Percentiles rank a stretch among this genome's conserved stretches.
phyloP scores from a whole-genome alignment of 2,888 invertebrate genomes.

The Glaucopsyche alexis region DNA sequence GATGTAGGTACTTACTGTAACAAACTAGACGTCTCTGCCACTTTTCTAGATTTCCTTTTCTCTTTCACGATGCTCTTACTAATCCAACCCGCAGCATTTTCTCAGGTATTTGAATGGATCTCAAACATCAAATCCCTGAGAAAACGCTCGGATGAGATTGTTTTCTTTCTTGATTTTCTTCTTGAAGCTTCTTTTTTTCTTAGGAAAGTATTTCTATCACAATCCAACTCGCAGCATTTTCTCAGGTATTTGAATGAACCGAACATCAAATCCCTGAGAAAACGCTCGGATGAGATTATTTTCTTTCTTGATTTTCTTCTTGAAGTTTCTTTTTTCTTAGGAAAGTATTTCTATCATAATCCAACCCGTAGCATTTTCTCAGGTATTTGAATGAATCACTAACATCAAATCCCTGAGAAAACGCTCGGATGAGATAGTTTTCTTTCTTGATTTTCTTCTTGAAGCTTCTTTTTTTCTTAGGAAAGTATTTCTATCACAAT shows the following conservation, averaged over 20 bases:
- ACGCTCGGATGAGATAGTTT: neutral
- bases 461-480: neutral
- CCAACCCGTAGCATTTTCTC: neutral
- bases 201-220: too few relatives aligned
- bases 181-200: too few relatives aligned
- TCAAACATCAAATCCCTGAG: too few relatives aligned
- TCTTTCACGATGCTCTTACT: too few relatives aligned
- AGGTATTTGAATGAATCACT: neutral
- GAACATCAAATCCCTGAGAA: constrained; percentile 2
- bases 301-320: constrained; percentile 1
- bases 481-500: neutral
- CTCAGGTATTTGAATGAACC: constrained; percentile 6
- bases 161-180: too few relatives aligned
- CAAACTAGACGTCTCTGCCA: too few relatives aligned
- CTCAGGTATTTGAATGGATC: too few relatives aligned
- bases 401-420: constrained; percentile 10
- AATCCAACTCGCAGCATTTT: constrained; percentile 14
- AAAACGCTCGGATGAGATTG: too few relatives aligned
- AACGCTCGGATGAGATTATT: constrained; percentile 4
- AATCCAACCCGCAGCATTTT: too few relatives aligned
- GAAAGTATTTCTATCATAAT: neutral
- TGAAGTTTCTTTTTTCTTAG: neutral
- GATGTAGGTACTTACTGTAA: too few relatives aligned
- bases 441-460: neutral
- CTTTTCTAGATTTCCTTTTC: too few relatives aligned